Percentiles rank a stretch among this genome's conserved stretches.
phyloP scores from a whole-genome alignment of 1,140 invertebrate species.

The Drosophila ananassae region DNA sequence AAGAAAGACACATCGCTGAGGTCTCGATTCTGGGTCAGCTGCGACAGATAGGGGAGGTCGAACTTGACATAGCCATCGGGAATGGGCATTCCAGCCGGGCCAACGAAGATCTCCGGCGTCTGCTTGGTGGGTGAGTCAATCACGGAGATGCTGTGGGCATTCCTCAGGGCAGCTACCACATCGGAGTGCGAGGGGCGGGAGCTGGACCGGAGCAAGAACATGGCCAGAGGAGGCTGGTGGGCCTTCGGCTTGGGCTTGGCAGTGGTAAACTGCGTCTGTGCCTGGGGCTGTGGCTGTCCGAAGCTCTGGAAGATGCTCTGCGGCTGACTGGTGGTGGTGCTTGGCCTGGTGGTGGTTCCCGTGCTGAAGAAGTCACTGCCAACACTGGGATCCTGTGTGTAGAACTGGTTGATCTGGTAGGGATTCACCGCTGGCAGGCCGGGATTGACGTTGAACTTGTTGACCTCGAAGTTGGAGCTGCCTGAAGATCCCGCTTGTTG shows the following conservation, averaged over 20 bases:
- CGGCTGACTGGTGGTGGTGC: slow-evolving; percentile 84
- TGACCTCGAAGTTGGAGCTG: slow-evolving; percentile 67
- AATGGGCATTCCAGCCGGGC: slow-evolving; percentile 89
- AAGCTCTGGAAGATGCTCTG: slow-evolving; percentile 84
- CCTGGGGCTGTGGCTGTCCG: slow-evolving; percentile 32
- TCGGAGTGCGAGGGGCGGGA: slow-evolving; percentile 87
- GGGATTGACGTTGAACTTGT: slow-evolving; percentile 82
- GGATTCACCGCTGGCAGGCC: slow-evolving; percentile 70
- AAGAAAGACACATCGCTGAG: slow-evolving; percentile 91
- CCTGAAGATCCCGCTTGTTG: slow-evolving; percentile 30
- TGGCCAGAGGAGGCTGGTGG: slow-evolving; percentile 92
- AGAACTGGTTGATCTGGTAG: slow-evolving; percentile 80
- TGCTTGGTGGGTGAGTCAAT: slow-evolving; percentile 88
- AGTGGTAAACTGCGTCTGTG: slow-evolving; percentile 56
- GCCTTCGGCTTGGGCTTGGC: slow-evolving; percentile 87
- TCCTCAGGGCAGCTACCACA: slow-evolving; percentile 88
- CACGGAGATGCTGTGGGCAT: slow-evolving; percentile 90
- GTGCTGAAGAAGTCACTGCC: slow-evolving; percentile 59
- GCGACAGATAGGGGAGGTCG: slow-evolving; percentile 91
- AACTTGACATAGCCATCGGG: slow-evolving; percentile 91
- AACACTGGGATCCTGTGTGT: slow-evolving; percentile 73
- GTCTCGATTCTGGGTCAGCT: slow-evolving; percentile 88
- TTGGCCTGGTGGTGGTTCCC: slow-evolving; percentile 56
- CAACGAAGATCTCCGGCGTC: slow-evolving; percentile 91
- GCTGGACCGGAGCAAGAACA: slow-evolving; percentile 87